A percentile compares a stretch with the other conserved stretches of the same genome.
Conservation (phyloP, 2,888 invertebrate species). For the Ophioninae sp. region DNA sequence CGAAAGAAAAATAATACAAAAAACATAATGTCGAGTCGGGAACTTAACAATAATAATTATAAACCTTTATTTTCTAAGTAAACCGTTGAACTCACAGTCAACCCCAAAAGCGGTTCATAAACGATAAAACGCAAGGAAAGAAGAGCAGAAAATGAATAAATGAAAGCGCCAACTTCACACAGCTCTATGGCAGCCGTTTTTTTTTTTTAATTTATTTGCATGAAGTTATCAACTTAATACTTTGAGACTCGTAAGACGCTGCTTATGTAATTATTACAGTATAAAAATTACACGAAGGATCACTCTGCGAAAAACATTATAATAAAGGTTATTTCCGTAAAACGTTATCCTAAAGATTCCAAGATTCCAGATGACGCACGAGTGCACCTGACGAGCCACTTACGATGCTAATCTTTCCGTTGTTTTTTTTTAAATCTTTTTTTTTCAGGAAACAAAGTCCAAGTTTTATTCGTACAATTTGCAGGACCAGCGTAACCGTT, state of each 20-base stretch:
- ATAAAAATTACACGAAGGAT: constrained; percentile 8
- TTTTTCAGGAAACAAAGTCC: not conserved
- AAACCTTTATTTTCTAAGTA: too few relatives aligned
- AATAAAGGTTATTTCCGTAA: constrained; percentile 3
- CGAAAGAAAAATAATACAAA: too few relatives aligned
- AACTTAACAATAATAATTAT: too few relatives aligned
- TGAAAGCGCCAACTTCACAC: too few relatives aligned
- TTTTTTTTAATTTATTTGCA: constrained; percentile 12
- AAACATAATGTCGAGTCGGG: too few relatives aligned
- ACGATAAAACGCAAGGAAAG: too few relatives aligned
- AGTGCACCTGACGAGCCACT: constrained; percentile 17
- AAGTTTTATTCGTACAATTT: constrained; percentile 37
- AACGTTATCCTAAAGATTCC: not conserved
- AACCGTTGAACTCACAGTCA: too few relatives aligned
- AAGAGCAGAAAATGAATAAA: too few relatives aligned
- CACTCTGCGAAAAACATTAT: constrained; percentile 1
- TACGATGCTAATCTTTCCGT: constrained; percentile 19
- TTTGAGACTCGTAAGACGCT: constrained; percentile 1
- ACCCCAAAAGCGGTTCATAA: too few relatives aligned
- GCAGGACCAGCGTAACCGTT: constrained; percentile 26
- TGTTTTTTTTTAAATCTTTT: constrained; percentile 35
- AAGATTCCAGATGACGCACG: not conserved
- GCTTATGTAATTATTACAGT: not conserved
- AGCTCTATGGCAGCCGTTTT: too few relatives aligned
- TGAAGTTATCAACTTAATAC: not conserved